Conservation (phyloP, 2,797 vertebrate species). For the Anguilla marmorata region DNA sequence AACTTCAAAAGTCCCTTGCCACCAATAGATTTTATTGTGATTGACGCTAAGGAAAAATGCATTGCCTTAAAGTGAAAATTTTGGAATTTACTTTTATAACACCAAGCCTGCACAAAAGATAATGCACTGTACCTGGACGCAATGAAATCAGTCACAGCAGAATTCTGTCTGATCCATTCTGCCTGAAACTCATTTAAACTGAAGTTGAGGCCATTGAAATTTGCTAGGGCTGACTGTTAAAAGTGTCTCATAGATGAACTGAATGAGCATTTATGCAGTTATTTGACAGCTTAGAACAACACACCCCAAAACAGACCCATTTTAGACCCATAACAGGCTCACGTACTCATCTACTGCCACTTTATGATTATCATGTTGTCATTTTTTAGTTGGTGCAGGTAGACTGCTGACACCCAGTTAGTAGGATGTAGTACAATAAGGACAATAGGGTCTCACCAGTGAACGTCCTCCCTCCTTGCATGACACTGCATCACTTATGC, state of each 20-base stretch:
- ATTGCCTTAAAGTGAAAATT: slow-evolving; percentile 32
- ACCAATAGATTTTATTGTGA: slow-evolving; percentile 43
- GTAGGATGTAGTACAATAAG: not conserved
- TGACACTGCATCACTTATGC: not conserved
- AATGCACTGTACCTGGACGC: not conserved
- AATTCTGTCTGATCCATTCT: slow-evolving; percentile 6
- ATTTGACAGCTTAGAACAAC: not conserved
- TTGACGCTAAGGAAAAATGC: slow-evolving; percentile 46
- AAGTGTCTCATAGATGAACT: not conserved
- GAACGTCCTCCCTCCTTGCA: not conserved
- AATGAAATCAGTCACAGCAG: not conserved
- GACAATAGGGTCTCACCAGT: not conserved
- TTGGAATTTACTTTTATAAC: not conserved
- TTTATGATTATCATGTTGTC: not conserved
- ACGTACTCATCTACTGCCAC: not conserved
- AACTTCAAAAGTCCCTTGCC: slow-evolving; percentile 24
- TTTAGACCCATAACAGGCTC: not conserved
- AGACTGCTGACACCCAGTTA: not conserved
- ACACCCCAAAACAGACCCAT: not conserved
- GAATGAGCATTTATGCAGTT: not conserved
- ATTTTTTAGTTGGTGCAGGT: not conserved
- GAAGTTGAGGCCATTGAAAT: not conserved
- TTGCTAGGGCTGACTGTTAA: not conserved
- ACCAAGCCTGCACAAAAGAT: not conserved
- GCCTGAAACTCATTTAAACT: not conserved